Evolutionary conservation across 2,797 vertebrate genomes (phyloP).

Genomic region (Anguilla marmorata): DNA sequence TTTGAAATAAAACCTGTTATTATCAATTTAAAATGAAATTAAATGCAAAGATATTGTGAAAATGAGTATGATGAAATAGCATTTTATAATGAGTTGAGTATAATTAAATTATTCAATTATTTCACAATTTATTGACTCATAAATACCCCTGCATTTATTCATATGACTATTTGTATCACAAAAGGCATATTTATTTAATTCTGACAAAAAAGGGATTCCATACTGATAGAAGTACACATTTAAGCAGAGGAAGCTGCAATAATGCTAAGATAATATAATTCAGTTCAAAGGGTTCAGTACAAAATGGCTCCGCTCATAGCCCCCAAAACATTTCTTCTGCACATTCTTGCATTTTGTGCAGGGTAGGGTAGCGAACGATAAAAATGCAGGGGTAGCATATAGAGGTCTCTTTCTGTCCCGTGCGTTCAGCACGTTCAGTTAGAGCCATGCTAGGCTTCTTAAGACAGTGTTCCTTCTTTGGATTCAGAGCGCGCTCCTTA

Average conservation of each 20-base stretch:
- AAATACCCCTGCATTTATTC: not conserved
- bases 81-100: not conserved
- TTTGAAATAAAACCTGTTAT: no score
- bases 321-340: not conserved
- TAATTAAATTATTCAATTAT: not conserved
- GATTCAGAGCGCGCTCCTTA: not conserved
- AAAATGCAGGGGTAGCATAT: constrained; percentile 16
- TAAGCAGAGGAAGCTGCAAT: not conserved
- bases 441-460: not conserved
- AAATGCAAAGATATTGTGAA: not conserved
- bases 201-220: not conserved
- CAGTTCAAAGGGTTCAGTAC: not conserved
- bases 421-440: not conserved
- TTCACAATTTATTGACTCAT: not conserved
- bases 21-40: not conserved
- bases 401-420: not conserved
- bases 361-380: not conserved
- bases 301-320: not conserved
- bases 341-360: constrained; percentile 25
- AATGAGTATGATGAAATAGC: not conserved
- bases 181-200: constrained; percentile 1
- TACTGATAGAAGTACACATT: not conserved
- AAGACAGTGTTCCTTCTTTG: not conserved
- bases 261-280: not conserved
- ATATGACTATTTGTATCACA: not conserved